phyloP scores from a whole-genome alignment of 1,140 invertebrate genomes.

The Antheraea mylitta region DNA sequence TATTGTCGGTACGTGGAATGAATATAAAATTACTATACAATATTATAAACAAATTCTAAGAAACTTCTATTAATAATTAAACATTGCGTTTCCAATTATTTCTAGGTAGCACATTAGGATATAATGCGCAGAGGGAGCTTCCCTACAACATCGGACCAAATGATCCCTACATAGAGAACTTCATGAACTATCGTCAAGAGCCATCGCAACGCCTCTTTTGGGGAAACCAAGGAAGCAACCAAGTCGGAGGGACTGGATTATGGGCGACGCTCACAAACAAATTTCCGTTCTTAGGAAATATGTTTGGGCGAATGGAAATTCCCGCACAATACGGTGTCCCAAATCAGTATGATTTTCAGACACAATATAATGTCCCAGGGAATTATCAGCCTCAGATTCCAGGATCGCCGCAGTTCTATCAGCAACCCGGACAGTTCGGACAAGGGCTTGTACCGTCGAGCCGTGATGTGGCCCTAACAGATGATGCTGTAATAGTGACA shows the following conservation, averaged over 20 bases:
- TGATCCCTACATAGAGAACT: conserved; percentile 45
- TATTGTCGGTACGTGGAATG: conserved; percentile 55
- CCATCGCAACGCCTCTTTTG: conserved; percentile 63
- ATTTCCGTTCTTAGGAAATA: conserved; percentile 60
- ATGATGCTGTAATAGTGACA: conserved; percentile 67
- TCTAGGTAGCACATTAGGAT: conserved; percentile 53
- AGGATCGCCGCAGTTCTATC: conserved; percentile 18
- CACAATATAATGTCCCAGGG: conserved; percentile 33
- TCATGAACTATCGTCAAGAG: conserved; percentile 42
- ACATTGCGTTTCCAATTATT: conserved; percentile 20
- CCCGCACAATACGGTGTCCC: conserved; percentile 47
- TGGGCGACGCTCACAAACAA: conserved; percentile 67
- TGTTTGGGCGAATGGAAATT: conserved; percentile 65
- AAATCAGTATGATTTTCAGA: conserved; percentile 30
- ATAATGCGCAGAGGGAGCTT: conserved; percentile 53
- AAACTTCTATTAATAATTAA: background rate
- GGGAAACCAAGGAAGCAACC: conserved; percentile 58
- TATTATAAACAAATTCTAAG: background rate
- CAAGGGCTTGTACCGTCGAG: conserved; percentile 34
- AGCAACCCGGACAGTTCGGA: conserved; percentile 29
- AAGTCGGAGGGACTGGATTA: conserved; percentile 63
- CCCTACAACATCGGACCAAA: conserved; percentile 53
- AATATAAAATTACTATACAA: conserved; percentile 12
- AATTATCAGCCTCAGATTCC: conserved; percentile 18
- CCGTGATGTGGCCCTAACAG: conserved; percentile 62